These are phyloP conservation scores for Drosophila parthenogenetica DNA, from an alignment of 2,888 invertebrate species.

Conservation along the genomic window DNA sequence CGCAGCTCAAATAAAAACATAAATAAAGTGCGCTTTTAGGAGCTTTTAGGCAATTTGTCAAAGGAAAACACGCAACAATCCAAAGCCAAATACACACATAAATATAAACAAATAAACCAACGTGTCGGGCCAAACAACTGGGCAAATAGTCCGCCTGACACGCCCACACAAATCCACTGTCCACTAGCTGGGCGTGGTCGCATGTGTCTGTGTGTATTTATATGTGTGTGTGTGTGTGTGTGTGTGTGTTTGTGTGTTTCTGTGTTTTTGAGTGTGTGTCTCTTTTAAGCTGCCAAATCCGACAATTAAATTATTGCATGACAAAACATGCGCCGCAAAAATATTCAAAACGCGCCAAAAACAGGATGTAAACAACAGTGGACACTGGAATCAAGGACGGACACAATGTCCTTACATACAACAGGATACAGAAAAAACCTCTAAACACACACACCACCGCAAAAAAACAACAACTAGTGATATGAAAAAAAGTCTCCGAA, in stretches of 20 bases:
- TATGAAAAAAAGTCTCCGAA: conserved; percentile 40
- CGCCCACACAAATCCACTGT: conserved; percentile 31
- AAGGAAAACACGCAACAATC: conserved; percentile 27
- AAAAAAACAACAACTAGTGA: conserved; percentile 34
- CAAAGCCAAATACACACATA: conserved; percentile 45
- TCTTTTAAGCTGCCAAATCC: conserved; percentile 78
- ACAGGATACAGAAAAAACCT: conserved; percentile 40
- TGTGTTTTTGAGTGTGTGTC: conserved; percentile 17
- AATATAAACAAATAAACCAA: conserved; percentile 54
- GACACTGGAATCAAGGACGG: conserved; percentile 33
- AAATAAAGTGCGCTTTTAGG: conserved; percentile 9
- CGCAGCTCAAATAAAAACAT: neutral
- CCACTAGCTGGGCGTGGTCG: neutral
- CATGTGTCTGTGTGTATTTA: neutral
- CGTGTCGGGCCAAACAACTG: conserved; percentile 15
- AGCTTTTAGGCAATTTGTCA: conserved; percentile 55
- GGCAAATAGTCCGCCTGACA: conserved; percentile 30
- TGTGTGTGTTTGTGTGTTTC: neutral
- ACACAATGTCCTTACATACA: conserved; percentile 7
- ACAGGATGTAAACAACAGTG: conserved; percentile 75
- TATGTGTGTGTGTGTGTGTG: conserved; percentile 12
- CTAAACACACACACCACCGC: conserved; percentile 41
- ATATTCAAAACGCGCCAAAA: conserved; percentile 80
- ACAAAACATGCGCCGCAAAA: conserved; percentile 79
- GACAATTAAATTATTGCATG: conserved; percentile 81